phyloP scores from a whole-genome alignment of 2,113 vertebrate genomes.

The Callaeas wilsoni region DNA sequence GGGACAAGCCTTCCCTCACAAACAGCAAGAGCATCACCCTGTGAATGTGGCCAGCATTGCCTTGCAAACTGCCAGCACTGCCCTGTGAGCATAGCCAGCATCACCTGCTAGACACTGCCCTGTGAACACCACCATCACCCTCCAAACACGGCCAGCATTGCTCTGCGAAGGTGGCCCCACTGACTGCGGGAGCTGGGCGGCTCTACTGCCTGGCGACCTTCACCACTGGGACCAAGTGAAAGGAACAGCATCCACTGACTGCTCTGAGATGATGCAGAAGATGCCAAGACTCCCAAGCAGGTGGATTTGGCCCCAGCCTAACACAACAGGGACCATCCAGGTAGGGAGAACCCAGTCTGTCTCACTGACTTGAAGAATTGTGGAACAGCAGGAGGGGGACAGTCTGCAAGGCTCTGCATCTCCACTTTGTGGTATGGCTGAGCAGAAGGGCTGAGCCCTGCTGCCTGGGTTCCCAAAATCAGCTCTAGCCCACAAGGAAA shows the following conservation, averaged over 20 bases:
- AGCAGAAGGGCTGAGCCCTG: not conserved
- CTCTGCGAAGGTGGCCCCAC: not conserved
- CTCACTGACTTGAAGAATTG: not conserved
- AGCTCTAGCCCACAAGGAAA: not conserved
- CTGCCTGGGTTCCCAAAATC: not conserved
- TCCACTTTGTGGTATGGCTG: fast-evolving
- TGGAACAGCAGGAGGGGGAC: not conserved
- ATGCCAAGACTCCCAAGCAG: not conserved
- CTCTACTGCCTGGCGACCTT: not conserved
- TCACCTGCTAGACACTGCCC: too few relatives aligned
- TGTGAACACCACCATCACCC: not conserved
- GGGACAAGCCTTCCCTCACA: not conserved
- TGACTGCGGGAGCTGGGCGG: not conserved
- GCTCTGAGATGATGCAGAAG: not conserved
- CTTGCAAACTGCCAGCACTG: not conserved
- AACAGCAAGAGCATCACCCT: not conserved
- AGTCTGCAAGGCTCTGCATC: not conserved
- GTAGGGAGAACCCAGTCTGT: not conserved
- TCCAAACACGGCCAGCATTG: not conserved
- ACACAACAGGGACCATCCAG: not conserved
- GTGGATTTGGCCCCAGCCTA: not conserved
- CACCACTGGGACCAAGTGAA: not conserved
- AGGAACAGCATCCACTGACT: not conserved
- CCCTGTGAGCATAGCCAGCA: not conserved
- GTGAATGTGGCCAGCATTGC: not conserved